These are phyloP conservation scores for Malurus alboscapulatus DNA, from an alignment of 2,113 vertebrate species.

Conservation along the genomic window DNA sequence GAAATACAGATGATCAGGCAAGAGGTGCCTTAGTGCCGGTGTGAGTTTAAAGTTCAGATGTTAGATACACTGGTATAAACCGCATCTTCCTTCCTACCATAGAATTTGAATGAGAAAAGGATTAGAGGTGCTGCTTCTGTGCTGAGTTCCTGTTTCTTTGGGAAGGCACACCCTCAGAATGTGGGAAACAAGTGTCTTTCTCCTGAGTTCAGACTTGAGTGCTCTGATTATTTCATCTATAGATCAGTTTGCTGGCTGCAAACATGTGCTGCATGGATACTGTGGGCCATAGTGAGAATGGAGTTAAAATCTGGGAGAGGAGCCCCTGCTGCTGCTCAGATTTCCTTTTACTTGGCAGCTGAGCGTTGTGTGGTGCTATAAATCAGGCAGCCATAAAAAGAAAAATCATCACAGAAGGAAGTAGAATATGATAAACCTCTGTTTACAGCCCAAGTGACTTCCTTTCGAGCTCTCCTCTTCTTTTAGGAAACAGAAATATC, in stretches of 20 bases:
- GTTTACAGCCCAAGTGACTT: slow-evolving; percentile 13
- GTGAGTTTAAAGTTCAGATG: slow-evolving; percentile 62
- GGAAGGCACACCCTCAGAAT: slow-evolving; percentile 54
- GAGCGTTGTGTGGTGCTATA: neutral
- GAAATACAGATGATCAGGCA: neutral
- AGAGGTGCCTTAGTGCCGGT: neutral
- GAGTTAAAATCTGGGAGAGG: neutral
- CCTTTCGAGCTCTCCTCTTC: neutral
- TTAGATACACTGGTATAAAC: slow-evolving; percentile 43
- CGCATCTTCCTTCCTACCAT: slow-evolving; percentile 70
- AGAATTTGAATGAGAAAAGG: slow-evolving; percentile 65
- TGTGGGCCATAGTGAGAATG: neutral
- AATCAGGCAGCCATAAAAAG: slow-evolving; percentile 28
- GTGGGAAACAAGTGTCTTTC: slow-evolving; percentile 57
- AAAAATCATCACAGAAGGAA: neutral
- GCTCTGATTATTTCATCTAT: slow-evolving; percentile 2
- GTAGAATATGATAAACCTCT: slow-evolving; percentile 11
- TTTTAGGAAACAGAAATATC: neutral
- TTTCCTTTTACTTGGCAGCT: neutral
- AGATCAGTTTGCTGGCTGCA: slow-evolving; percentile 34
- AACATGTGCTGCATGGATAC: neutral
- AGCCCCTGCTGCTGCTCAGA: neutral
- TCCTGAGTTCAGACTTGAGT: slow-evolving; percentile 21
- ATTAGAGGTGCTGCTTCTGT: slow-evolving; percentile 67
- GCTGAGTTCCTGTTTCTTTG: slow-evolving; percentile 54